Evolutionary conservation across 2,888 invertebrate species (phyloP), one percentile per base, ranked within the genome.

Genomic region (Drosophila lacicola): DNA sequence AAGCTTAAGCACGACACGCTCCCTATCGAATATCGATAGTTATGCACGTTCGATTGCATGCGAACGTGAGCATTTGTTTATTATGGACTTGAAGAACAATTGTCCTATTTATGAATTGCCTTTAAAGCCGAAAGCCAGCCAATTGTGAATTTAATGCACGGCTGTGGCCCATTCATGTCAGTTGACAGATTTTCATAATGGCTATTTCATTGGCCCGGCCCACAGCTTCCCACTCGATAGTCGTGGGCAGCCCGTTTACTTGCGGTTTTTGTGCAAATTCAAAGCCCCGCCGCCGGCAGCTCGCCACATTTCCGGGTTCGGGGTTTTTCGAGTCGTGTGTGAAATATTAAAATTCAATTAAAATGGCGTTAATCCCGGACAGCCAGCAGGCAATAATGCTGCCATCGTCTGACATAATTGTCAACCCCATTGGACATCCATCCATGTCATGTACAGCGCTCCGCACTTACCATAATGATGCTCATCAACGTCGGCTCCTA

Each of bases 271-370:
- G 66, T 70, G 51, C 51, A 73, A 58, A 70, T 85, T 71, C 70
- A 76, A 76, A 80, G 78, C 84, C 84, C 53, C 60, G 66, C 21
- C 56, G 58, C 42, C 64, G 77, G 39, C 62, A 65, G 44, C 63
- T 63, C 72, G 61, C 69, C 76, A 58, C 71, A 65, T 66, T 70
- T 73, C 78, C 84, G 71, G 67, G 17, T 17, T 17, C 17, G 17
- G 17, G 17, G 17, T 74, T 70, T 74, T 74, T 76, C 74, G 83
- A 74, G 76, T 78, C 73, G 74, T 86, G 82, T 90, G 90, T 90
- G 78, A 90, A 90, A 90, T 90, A 90, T 90, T 90, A 90, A 90
- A 90, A 90, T 90, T 90, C 89, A 90, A 90, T 90, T 90, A 90
- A 90, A 89, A 87, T 80, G 76, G 85, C 90, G 90, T 89, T 90